Evolutionary conservation across 2,888 invertebrate genomes (phyloP).

Genomic region (Eudemis profundana): DNA sequence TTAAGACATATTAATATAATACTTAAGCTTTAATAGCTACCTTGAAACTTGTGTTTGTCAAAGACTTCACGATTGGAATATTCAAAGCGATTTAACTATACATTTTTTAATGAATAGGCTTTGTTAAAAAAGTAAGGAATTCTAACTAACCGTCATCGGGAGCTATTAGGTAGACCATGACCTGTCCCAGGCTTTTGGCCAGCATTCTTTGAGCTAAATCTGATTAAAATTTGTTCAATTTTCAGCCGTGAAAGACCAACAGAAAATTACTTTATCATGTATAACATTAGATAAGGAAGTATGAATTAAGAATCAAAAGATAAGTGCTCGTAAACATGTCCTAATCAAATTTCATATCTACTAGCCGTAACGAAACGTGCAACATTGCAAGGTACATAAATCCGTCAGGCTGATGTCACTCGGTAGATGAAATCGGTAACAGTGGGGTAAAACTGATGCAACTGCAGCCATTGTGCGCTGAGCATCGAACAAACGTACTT

Average conservation of each 20-base stretch:
- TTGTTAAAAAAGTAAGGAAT: too few relatives aligned
- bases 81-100: background rate
- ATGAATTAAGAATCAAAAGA: too few relatives aligned
- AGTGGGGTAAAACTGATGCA: constrained; percentile 39
- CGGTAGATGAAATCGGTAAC: constrained; percentile 36
- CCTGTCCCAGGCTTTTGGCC: too few relatives aligned
- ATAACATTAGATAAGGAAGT: too few relatives aligned
- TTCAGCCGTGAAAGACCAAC: background rate
- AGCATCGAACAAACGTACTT: constrained; percentile 46
- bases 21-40: too few relatives aligned
- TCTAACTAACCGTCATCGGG: too few relatives aligned
- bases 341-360: background rate
- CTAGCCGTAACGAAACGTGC: constrained; percentile 7
- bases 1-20: too few relatives aligned
- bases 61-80: background rate
- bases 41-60: constrained; percentile 3
- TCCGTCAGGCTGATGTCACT: constrained; percentile 35
- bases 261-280: background rate
- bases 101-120: too few relatives aligned
- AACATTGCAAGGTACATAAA: constrained; percentile 28
- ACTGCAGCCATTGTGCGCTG: constrained; percentile 45
- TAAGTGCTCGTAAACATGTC: background rate
- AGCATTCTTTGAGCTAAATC: too few relatives aligned
- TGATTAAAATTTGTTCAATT: too few relatives aligned
- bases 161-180: too few relatives aligned